Percentiles rank a stretch among this genome's conserved stretches.
Conservation (phyloP, 2,888 invertebrate species). For the Euclidia mi region DNA sequence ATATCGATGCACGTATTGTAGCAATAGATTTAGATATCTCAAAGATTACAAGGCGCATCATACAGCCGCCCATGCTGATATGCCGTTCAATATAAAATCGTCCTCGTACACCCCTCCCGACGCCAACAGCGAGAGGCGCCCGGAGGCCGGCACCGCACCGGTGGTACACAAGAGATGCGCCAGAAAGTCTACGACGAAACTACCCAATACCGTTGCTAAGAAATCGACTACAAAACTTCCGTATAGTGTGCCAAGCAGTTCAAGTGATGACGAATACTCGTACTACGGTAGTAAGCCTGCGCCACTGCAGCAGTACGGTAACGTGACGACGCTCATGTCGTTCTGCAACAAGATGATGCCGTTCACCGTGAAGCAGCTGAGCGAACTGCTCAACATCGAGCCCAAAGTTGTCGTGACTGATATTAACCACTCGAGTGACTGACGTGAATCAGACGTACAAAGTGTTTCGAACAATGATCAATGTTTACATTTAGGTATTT, state of each 20-base stretch:
- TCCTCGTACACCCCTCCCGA: neutral
- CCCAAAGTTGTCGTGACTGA: conserved; percentile 84
- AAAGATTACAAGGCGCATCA: conserved; percentile 68
- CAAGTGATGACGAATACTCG: conserved; percentile 71
- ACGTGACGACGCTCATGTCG: conserved; percentile 87
- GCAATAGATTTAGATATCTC: conserved; percentile 59
- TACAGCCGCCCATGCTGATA: conserved; percentile 53
- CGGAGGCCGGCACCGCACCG: neutral
- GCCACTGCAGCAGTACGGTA: conserved; percentile 72
- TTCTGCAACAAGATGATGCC: conserved; percentile 85
- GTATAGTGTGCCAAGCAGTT: conserved; percentile 19
- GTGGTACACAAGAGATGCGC: conserved; percentile 60
- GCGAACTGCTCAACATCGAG: conserved; percentile 86
- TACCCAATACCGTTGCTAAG: conserved; percentile 71
- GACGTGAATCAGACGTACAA: conserved; percentile 21
- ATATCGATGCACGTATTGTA: conserved; percentile 63
- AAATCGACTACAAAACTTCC: conserved; percentile 89
- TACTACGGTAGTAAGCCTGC: conserved; percentile 84
- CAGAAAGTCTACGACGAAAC: conserved; percentile 75
- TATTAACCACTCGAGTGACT: conserved; percentile 36
- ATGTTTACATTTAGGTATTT: conserved; percentile 21
- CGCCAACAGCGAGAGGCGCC: too few relatives aligned
- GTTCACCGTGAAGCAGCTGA: conserved; percentile 84
- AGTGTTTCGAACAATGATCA: conserved; percentile 36
- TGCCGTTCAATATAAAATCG: conserved; percentile 50